Percentiles rank a stretch among this genome's conserved stretches.
These are phyloP conservation scores for Edolisoma coerulescens DNA, from an alignment of 2,113 vertebrate species.

Conservation along the genomic window DNA sequence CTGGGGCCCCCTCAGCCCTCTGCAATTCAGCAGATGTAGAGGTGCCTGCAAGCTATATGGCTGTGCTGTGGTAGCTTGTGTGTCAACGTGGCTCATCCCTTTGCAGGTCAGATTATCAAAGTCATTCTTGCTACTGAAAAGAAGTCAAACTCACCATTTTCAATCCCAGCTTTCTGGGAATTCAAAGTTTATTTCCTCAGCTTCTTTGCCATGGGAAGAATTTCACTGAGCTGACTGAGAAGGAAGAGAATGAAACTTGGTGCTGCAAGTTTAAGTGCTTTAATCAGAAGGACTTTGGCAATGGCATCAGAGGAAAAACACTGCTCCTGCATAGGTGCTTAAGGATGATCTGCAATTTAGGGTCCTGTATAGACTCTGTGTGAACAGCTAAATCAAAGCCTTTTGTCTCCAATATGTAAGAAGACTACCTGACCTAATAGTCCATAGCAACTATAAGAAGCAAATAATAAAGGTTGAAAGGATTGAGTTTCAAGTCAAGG, in stretches of 20 bases:
- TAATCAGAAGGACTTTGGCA: neutral
- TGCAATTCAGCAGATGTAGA: neutral
- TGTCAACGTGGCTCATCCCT: neutral
- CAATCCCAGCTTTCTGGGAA: neutral
- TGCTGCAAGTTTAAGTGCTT: neutral
- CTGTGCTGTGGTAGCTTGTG: too few relatives aligned
- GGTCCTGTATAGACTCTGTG: neutral
- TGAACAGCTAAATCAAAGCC: neutral
- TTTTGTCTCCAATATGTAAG: neutral
- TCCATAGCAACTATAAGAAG: neutral
- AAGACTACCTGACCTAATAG: neutral
- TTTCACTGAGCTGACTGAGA: neutral
- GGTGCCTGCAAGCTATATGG: neutral
- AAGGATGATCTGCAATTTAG: neutral
- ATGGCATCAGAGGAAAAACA: neutral
- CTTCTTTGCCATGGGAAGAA: neutral
- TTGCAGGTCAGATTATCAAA: neutral
- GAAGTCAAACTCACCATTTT: neutral
- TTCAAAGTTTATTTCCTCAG: neutral
- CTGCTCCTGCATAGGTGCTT: neutral
- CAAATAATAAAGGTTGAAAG: neutral
- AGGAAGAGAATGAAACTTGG: neutral
- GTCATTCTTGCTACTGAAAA: neutral
- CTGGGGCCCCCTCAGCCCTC: neutral
- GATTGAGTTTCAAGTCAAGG: neutral